Base-by-base conservation (phyloP, 2,888 invertebrate genomes). In the Syrista parreyssii region DNA sequence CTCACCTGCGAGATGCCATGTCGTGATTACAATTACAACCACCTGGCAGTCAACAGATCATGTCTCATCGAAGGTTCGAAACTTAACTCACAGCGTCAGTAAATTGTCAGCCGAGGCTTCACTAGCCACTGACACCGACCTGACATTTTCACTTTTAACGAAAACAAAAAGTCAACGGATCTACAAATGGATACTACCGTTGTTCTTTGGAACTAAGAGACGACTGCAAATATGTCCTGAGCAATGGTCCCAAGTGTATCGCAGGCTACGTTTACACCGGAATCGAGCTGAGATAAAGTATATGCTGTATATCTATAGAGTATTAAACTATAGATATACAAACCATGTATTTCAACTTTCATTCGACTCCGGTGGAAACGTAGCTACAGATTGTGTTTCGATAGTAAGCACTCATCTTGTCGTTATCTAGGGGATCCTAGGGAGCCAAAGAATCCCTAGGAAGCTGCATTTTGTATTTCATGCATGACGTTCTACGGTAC, bases 1-100 rank as follows among this genome's bases (percentile, higher is more conserved):
- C 91, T 91, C 85, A 91, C 91, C 91, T 91, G 88, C 91, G 91
- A 82, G 91, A 91, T 91, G 90, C 91, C 91, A 91, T 91, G 85
- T 88, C 88, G 89, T 84, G 84, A 85, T 85, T 84, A 83, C 83
- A 85, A 84, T 86, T 86, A 84, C 84, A 81, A 85, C 86, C 84
- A 84, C 81, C 83, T 83, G 84, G 83, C 84, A 86, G 85, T 88
- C 84, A 86, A 88, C 86, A 85, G 85, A 86, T 86, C 86, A 86
- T 84, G 76, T 80, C 75, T 83, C 82, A 82, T 83, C 73, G 81
- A 79, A 80, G 80, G 75, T 69, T 35, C 75, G 73, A 75, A 75
- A 73, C 73, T 40, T 34, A 77, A 73, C 55, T 73, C 55, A n/a
- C 32, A 68, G 35, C 31, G 68, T 78, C 69, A 74, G 32, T 73